Percentiles rank a stretch among this genome's conserved stretches.
Evolutionary conservation across 37 sponge, comb jelly and placozoan genomes (phyloP).

Genomic region (Aplysina aerophoba): DNA sequence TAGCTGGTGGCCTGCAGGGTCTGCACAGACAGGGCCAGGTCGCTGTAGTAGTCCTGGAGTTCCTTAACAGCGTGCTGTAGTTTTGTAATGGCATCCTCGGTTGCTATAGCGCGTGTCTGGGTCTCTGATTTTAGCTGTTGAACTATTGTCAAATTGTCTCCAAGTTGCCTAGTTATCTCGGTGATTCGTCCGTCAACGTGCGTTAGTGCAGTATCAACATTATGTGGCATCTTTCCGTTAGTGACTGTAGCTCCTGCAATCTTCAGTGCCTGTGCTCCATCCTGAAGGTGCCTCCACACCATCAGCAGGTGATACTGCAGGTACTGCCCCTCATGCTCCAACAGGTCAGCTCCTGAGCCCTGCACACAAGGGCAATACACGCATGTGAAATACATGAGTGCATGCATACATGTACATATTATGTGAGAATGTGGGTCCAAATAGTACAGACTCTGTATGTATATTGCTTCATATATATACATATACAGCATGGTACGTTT

Average conservation of each 20-base stretch:
- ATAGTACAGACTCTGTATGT: too few relatives aligned
- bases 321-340: constrained; percentile 15
- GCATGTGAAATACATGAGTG: too few relatives aligned
- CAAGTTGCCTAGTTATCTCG: not conserved
- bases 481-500: too few relatives aligned
- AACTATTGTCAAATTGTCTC: constrained; percentile 21
- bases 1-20: constrained; percentile 78
- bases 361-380: not conserved
- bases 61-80: constrained; percentile 44
- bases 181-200: constrained; percentile 6
- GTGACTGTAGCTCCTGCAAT: too few relatives aligned
- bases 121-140: not conserved
- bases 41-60: constrained; percentile 62
- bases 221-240: too few relatives aligned
- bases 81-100: constrained; percentile 39
- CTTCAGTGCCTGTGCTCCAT: not conserved
- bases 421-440: too few relatives aligned
- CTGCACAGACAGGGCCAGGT: constrained; percentile 64
- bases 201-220: not conserved
- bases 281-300: constrained; percentile 2
- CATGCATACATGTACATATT: too few relatives aligned
- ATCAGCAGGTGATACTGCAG: constrained; percentile 19
- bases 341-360: constrained; percentile 22
- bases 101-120: not conserved
- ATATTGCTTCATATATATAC: too few relatives aligned